These are phyloP conservation scores for Lipophrys pholis DNA, from an alignment of 2,113 vertebrate species.

Conservation along the genomic window DNA sequence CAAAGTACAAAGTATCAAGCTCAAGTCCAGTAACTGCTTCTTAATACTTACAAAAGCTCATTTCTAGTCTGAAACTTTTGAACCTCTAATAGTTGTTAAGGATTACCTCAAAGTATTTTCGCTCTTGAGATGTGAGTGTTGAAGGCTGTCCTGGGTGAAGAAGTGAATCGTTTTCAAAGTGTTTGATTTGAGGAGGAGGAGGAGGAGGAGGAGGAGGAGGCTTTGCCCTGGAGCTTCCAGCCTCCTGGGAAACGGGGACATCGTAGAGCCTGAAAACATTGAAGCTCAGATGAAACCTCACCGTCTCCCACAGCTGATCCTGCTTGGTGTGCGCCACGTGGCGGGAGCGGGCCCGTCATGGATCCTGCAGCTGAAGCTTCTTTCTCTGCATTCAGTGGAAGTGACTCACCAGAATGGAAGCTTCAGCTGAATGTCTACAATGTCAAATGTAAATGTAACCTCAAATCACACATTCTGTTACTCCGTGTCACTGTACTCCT, in stretches of 20 bases:
- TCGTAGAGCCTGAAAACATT: too few relatives aligned
- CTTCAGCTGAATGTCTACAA: constrained; percentile 47
- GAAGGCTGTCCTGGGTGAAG: background rate
- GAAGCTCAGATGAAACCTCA: background rate
- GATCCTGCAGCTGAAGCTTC: background rate
- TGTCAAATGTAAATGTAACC: constrained; percentile 49
- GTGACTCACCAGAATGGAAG: constrained; percentile 18
- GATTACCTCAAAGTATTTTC: background rate
- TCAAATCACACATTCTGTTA: constrained; percentile 39
- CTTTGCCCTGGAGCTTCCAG: too few relatives aligned
- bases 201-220: too few relatives aligned
- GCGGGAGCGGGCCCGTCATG: background rate
- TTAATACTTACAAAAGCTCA: too few relatives aligned
- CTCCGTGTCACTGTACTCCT: constrained; percentile 28
- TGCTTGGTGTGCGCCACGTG: too few relatives aligned
- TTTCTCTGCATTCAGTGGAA: constrained; percentile 28
- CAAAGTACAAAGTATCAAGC: too few relatives aligned
- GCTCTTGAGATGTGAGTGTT: background rate
- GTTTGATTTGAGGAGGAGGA: too few relatives aligned
- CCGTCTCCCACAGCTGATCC: too few relatives aligned
- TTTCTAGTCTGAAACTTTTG: background rate
- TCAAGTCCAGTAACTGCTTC: too few relatives aligned
- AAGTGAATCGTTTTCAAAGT: background rate
- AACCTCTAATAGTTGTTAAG: background rate
- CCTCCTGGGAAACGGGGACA: too few relatives aligned